These are phyloP conservation scores for Psococerastis gibbosa DNA, from an alignment of 2,888 invertebrate species.

Conservation along the genomic window DNA sequence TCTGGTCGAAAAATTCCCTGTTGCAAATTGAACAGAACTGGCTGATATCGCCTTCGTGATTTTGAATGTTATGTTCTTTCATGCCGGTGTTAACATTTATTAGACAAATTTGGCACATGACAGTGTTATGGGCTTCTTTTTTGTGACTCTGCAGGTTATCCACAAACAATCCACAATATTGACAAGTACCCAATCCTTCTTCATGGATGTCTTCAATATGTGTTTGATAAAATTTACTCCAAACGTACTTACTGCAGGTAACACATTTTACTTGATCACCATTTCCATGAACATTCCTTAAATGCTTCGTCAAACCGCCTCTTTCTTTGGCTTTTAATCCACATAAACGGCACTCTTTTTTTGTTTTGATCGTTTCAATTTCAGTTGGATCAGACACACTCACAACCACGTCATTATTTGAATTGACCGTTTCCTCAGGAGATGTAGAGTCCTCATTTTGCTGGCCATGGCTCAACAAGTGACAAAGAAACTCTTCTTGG, in stretches of 20 bases:
- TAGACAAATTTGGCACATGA: slow-evolving; percentile 1
- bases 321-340: background rate
- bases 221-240: background rate
- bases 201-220: slow-evolving; percentile 2
- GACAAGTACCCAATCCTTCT: background rate
- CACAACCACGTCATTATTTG: too few species aligned
- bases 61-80: background rate
- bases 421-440: too few species aligned
- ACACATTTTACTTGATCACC: background rate
- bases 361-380: too few species aligned
- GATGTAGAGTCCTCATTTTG: too few species aligned
- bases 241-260: slow-evolving; percentile 4
- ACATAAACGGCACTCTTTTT: background rate
- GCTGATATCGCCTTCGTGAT: background rate
- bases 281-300: slow-evolving; percentile 2
- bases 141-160: background rate
- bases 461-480: too few species aligned
- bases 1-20: slow-evolving; percentile 4
- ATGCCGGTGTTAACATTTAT: background rate
- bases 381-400: too few species aligned
- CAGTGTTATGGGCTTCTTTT: background rate
- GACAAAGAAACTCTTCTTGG: too few species aligned
- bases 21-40: slow-evolving; percentile 2
- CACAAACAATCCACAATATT: background rate
- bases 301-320: background rate